These are phyloP conservation scores for Crossaster papposus DNA, from an alignment of 53 echinoderm and acorn worm species.

Conservation along the genomic window DNA sequence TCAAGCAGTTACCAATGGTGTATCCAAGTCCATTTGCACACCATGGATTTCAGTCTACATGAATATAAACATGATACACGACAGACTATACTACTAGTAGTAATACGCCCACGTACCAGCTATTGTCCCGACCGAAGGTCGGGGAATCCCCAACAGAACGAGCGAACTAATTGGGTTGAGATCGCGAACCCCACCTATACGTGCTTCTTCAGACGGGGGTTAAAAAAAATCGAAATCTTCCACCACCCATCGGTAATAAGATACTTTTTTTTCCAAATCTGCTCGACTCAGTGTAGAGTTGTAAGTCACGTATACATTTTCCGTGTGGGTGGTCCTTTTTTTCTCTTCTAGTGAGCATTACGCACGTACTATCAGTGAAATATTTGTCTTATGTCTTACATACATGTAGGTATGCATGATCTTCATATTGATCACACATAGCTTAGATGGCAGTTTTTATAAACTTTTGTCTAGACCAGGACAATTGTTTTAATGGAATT, in stretches of 20 bases:
- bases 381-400: too few relatives aligned
- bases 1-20: too few relatives aligned
- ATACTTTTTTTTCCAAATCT: neutral
- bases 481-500: too few relatives aligned
- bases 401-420: too few relatives aligned
- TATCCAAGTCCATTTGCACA: neutral
- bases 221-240: neutral
- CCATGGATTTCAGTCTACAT: neutral
- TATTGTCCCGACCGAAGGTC: slow-evolving; percentile 1
- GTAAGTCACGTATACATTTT: neutral
- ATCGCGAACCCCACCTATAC: slow-evolving; percentile 8
- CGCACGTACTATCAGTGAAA: too few relatives aligned
- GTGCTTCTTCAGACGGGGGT: neutral
- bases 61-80: too few relatives aligned
- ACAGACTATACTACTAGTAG: too few relatives aligned
- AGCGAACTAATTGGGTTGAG: slow-evolving; percentile 2
- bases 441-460: too few relatives aligned
- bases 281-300: neutral
- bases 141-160: slow-evolving; percentile 13
- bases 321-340: neutral
- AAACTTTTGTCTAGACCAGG: too few relatives aligned
- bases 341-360: neutral
- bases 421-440: neutral
- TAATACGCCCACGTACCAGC: slow-evolving; percentile 6
- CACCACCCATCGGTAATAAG: neutral